Base-by-base conservation (phyloP, 2,888 invertebrate species). In the Nomada hirtipes region DNA sequence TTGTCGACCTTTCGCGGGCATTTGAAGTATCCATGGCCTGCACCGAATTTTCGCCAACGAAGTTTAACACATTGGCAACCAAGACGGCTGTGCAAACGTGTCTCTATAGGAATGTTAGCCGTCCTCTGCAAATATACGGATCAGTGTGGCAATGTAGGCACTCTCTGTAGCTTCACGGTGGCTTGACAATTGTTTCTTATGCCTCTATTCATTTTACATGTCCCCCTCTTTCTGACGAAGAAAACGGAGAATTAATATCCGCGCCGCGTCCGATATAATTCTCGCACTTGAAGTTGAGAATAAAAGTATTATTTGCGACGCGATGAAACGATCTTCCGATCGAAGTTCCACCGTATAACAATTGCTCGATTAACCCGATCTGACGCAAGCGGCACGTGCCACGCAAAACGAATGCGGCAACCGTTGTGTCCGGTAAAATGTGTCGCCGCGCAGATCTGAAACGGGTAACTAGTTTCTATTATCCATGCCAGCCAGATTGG, bases 351-450 rank as follows among this genome's bases (percentile, higher is more conserved):
- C 13, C 29, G 42, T 59, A 44, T 29, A 63, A 69, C 77, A 47
- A 77, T 73, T 44, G 77, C 60, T 72, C 73, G 36, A 78, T 74
- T 55, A 61, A 63, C 57, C 68, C 50, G 61, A 68, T 20, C 65
- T 52, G 72, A 59, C 64, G 72, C 74, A 42, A 61, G 68, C 67
- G 55, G 11, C 42, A 11, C 50, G 44, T 23, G 15, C 20, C 4
- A 15, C 13, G 55, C 52, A 18, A 36, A 61, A 63, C 36, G 20
- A 55, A 68, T 7, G 42, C n/a, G 9, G 47, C 29, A 63, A 50
- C 23, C 68, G 61, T 36, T 36, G 36, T 1, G 42, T 13, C 9
- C 9, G 36, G 13, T 11, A 44, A 64, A 70, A 63, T 63, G 2
- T 23, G 26, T 60, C 61, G 53, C 68, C 20, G 26, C 13, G 57